These are phyloP conservation scores for Oxyura jamaicensis DNA, from an alignment of 2,113 vertebrate species.

Conservation along the genomic window DNA sequence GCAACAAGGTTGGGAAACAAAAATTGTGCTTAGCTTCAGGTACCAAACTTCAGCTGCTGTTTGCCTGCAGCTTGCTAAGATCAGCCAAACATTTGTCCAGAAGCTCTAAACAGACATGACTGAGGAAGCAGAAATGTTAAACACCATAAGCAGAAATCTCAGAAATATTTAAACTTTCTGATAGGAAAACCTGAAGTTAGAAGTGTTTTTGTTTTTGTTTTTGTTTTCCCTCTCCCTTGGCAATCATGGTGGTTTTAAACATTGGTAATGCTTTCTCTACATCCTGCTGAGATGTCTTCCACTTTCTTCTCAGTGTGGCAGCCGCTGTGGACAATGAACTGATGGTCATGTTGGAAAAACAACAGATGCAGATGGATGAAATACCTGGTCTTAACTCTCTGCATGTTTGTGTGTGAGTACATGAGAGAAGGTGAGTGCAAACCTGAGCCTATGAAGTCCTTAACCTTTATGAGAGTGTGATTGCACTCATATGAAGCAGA, in stretches of 20 bases:
- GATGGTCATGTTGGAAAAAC: conserved; percentile 32
- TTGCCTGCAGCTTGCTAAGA: conserved; percentile 21
- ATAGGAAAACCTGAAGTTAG: neutral
- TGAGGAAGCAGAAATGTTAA: conserved; percentile 20
- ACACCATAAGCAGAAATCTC: neutral
- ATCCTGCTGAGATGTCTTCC: neutral
- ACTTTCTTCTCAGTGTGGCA: neutral
- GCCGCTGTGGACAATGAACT: neutral
- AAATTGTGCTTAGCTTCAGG: neutral
- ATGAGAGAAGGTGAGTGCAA: neutral
- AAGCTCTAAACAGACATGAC: neutral
- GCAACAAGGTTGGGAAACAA: neutral
- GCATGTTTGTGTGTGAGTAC: rapidly evolving
- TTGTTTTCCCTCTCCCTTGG: neutral
- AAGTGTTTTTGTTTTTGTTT: neutral
- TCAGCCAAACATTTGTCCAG: neutral
- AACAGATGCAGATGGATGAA: neutral
- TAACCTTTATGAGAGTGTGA: neutral
- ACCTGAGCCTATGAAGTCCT: neutral
- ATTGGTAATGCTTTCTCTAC: neutral
- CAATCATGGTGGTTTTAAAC: neutral
- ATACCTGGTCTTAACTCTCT: neutral
- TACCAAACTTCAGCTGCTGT: conserved; percentile 8
- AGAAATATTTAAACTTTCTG: conserved; percentile 15
- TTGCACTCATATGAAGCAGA: neutral